phyloP scores from a whole-genome alignment of 1,140 invertebrate genomes.

The Cecropterus lyciades region DNA sequence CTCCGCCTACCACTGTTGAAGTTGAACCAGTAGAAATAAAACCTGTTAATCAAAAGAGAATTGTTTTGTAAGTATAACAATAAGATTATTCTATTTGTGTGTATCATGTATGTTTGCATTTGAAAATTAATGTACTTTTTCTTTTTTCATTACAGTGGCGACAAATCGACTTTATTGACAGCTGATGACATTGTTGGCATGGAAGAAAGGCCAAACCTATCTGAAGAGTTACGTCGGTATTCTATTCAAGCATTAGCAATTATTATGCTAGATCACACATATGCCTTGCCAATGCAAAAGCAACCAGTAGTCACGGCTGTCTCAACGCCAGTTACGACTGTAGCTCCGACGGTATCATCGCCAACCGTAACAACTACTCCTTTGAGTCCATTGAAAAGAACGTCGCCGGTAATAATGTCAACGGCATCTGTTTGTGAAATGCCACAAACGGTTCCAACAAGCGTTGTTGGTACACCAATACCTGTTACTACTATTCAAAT shows the following conservation, averaged over 20 bases:
- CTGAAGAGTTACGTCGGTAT: conserved; percentile 75
- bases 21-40: conserved; percentile 57
- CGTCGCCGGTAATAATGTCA: conserved; percentile 60
- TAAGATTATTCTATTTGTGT: not conserved
- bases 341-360: conserved; percentile 18
- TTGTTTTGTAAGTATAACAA: conserved; percentile 56
- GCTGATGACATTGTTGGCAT: conserved; percentile 79
- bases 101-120: not conserved
- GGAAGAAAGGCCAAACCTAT: conserved; percentile 79
- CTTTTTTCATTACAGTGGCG: conserved; percentile 73
- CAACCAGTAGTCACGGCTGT: conserved; percentile 47
- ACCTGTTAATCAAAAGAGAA: conserved; percentile 67
- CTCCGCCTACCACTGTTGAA: conserved; percentile 48
- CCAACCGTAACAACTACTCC: conserved; percentile 46
- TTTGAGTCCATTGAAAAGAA: conserved; percentile 64
- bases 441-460: conserved; percentile 51
- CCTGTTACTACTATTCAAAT: conserved; percentile 59
- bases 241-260: conserved; percentile 73
- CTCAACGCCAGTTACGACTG: conserved; percentile 39
- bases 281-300: conserved; percentile 71
- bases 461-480: conserved; percentile 45
- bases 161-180: conserved; percentile 74
- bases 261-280: conserved; percentile 83
- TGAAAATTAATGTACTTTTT: conserved; percentile 15
- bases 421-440: conserved; percentile 53